These are phyloP conservation scores for Athrips mouffetella DNA, from an alignment of 2,888 invertebrate genomes.

Conservation along the genomic window DNA sequence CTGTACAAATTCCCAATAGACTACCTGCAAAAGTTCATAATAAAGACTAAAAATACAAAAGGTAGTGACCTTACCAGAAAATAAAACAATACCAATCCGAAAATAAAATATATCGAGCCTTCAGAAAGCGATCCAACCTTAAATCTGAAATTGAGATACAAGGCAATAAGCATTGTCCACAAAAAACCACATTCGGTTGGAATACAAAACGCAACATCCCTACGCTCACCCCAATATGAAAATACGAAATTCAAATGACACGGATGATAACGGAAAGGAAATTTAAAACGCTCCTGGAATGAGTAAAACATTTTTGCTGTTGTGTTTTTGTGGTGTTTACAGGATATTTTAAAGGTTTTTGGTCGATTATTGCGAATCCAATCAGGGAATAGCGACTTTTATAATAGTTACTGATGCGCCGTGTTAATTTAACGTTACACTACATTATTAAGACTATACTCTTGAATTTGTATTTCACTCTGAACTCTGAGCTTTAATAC, in stretches of 20 bases:
- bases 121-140: constrained; percentile 2
- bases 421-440: too few species aligned
- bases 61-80: too few species aligned
- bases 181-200: background rate
- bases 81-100: background rate
- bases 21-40: too few species aligned
- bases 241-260: constrained; percentile 16
- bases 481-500: too few species aligned
- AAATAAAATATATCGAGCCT: background rate
- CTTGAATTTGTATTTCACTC: too few species aligned
- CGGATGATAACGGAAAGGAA: constrained; percentile 14
- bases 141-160: constrained; percentile 2
- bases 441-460: too few species aligned
- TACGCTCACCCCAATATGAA: constrained; percentile 7
- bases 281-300: constrained; percentile 1
- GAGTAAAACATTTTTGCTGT: constrained; percentile 11
- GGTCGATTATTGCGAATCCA: background rate
- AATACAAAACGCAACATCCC: background rate
- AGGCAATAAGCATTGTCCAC: constrained; percentile 2
- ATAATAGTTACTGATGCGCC: too few species aligned
- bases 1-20: too few species aligned
- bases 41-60: too few species aligned
- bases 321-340: background rate
- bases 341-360: too few species aligned
- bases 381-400: too few species aligned